Evolutionary conservation across 2,797 vertebrate genomes (phyloP).

Genomic region (Synanceia verrucosa): DNA sequence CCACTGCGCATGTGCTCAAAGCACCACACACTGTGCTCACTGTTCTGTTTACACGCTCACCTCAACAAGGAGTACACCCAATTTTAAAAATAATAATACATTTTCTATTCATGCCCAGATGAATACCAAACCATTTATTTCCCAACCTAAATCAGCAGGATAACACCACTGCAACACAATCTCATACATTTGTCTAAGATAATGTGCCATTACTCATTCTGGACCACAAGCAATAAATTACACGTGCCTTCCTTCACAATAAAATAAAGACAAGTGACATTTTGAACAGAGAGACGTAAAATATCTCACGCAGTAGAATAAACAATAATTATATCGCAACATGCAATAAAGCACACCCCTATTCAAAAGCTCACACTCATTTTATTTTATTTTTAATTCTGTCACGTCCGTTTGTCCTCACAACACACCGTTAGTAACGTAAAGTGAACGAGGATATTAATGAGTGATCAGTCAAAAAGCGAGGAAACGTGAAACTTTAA

Average conservation of each 20-base stretch:
- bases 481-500: slow-evolving; percentile 18
- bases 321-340: too few species aligned
- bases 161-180: neutral
- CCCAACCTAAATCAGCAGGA: neutral
- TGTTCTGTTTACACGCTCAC: neutral
- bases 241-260: neutral
- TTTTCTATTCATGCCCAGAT: neutral
- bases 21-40: neutral
- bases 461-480: slow-evolving; percentile 17
- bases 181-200: slow-evolving; percentile 34
- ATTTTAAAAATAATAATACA: neutral
- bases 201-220: neutral
- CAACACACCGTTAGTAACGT: slow-evolving; percentile 44
- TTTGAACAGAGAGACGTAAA: neutral
- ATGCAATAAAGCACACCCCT: neutral
- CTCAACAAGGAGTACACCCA: too few species aligned
- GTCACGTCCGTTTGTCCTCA: neutral
- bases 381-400: slow-evolving; percentile 3
- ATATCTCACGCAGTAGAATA: neutral
- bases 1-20: neutral
- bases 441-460: neutral
- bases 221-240: neutral
- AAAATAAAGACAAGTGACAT: neutral
- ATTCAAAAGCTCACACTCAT: slow-evolving; percentile 41
- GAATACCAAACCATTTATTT: neutral